A percentile compares a stretch with the other conserved stretches of the same genome.
phyloP scores from a whole-genome alignment of 2,113 vertebrate species.

The Apeltes quadracus region DNA sequence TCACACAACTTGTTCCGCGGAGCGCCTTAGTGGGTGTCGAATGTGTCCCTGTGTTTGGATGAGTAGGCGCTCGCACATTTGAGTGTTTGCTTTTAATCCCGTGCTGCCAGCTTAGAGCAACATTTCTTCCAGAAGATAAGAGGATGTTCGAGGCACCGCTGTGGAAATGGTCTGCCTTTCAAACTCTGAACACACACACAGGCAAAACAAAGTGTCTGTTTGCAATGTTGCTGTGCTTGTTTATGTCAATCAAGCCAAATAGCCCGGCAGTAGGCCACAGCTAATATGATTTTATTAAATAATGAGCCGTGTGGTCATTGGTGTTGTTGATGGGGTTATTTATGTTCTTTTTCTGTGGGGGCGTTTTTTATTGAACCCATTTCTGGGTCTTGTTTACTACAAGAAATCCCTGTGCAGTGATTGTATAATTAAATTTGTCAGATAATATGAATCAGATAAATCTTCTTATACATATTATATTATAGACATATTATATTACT shows the following conservation, averaged over 20 bases:
- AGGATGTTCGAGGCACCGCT: constrained; percentile 50
- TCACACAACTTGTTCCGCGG: constrained; percentile 31
- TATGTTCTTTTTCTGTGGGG: constrained; percentile 20
- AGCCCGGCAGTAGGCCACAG: constrained; percentile 18
- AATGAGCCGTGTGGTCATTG: constrained; percentile 46
- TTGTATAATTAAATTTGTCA: constrained; percentile 24
- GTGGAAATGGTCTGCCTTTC: constrained; percentile 56
- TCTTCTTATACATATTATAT: neutral
- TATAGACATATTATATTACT: neutral
- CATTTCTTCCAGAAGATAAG: constrained; percentile 61
- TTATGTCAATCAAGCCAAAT: constrained; percentile 35
- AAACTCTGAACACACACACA: constrained; percentile 46
- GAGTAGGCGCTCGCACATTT: constrained; percentile 37
- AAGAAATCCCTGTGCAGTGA: constrained; percentile 1
- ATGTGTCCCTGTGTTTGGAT: constrained; percentile 3
- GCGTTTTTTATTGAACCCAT: constrained; percentile 19
- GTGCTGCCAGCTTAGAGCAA: constrained; percentile 60
- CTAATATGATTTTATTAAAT: constrained; percentile 56
- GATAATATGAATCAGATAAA: constrained; percentile 13
- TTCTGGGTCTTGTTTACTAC: constrained; percentile 10
- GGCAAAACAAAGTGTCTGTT: constrained; percentile 44
- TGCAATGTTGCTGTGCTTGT: constrained; percentile 44
- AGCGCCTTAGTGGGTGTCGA: constrained; percentile 53
- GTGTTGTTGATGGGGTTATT: constrained; percentile 36
- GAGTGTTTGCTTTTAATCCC: constrained; percentile 71